Base-by-base conservation (phyloP, 2,888 invertebrate genomes). In the Deilephila porcellus region DNA sequence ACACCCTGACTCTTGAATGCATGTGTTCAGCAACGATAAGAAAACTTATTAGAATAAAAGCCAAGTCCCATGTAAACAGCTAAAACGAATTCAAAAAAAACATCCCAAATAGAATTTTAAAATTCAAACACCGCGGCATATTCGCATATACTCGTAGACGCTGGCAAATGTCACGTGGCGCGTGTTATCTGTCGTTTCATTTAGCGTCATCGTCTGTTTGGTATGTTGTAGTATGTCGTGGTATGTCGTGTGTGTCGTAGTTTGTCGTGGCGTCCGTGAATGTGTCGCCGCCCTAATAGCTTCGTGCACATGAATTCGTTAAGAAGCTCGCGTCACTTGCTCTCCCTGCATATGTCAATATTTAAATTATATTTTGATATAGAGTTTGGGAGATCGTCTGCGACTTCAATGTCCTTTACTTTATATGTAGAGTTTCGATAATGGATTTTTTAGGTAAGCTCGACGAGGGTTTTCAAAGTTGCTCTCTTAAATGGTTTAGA, bases 251-350 rank as follows among this genome's bases (percentile, higher is more conserved):
- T n/a, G 56, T 56, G 56, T 56, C 56, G n/a, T 56, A 4, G 17
- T 3, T 4, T 56, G n/a, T 56, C 52, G 52, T 52, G 52, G 52
- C 52, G 14, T 56, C 14, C 6, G 19, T 6, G 56, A 19, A 56
- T 56, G 56, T 56, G 56, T 56, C n/a, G 56, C n/a, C 11, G 8
- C 67, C 20, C 17, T 67, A 52, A 67, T 6, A 25, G 17, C 17
- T 67, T 17, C 67, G 67, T 67, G 67, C 67, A 67, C 25, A 52
- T 67, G 67, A 67, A 67, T 67, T 52, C 67, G 67, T 67, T 67
- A 67, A 45, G 45, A 45, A 67, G 67, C 67, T 67, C 52, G 67
- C 45, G 67, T 67, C 67, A 52, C 52, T 37, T 45, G 64, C 37
- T 67, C 52, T 56, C 56, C 52, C 45, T 67, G 67, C 45, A 67